Base-by-base conservation (phyloP, 2,888 invertebrate genomes). In the Pecten maximus region DNA sequence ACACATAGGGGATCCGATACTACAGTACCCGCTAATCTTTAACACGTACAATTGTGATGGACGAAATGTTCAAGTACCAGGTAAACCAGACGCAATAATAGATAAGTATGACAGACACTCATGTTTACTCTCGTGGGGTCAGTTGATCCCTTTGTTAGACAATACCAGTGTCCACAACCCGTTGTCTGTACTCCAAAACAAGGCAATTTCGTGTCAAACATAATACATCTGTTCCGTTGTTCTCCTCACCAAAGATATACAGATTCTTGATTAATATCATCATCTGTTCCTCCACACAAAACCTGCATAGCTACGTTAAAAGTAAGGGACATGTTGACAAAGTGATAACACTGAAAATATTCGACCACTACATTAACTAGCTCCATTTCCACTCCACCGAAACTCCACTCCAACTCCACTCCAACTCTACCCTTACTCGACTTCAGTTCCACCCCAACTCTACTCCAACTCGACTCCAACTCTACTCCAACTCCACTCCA, bases 141-240 rank as follows among this genome's bases (percentile, higher is more conserved):
- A 74, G 74, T 74, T 74, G 74, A 74, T 74, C 74, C 74, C 74
- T 1, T 74, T 74, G 74, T 74, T 74, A 28, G 74, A 28, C 74
- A 74, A 74, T 74, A 74, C 74, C 74, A 74, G 8, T 74, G 74
- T 74, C 74, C 74, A 74, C 12, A 74, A 74, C 74, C 35, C 74
- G 74, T 74, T 74, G 74, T 74, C 74, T 74, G 74, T 74, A 23
- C 74, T 74, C 74, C 74, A 28, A 28, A 74, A 74, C 74, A 74
- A 74, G 28, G 4, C 74, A 74, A 74, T 74, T 10, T 28, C 28
- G 6, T 74, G 74, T 28, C 74, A 74, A 35, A 74, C 74, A 28
- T 35, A 35, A 74, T 74, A 74, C 74, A 8, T 10, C 2, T 74
- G 74, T 74, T 74, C 35, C 74, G 10, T 28, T 35, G 74, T 74